These are phyloP conservation scores for Macroglossus sobrinus DNA, from an alignment of 2,113 vertebrate species.

Conservation along the genomic window DNA sequence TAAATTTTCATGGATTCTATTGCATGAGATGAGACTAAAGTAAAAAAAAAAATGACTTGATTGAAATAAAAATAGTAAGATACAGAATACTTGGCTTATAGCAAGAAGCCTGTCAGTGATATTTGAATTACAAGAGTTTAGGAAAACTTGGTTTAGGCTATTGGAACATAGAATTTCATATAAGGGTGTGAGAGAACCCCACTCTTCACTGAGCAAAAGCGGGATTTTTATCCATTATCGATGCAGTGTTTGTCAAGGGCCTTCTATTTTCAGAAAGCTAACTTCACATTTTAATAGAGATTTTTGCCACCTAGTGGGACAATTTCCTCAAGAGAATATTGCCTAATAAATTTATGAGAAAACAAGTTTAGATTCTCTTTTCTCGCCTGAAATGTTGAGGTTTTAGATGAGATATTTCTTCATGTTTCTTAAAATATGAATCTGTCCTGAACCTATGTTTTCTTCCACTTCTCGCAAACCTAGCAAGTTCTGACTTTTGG, in stretches of 20 bases:
- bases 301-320: not conserved
- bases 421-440: not conserved
- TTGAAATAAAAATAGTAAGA: not conserved
- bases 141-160: not conserved
- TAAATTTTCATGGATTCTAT: not conserved
- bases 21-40: not conserved
- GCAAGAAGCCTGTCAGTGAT: not conserved
- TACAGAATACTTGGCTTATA: not conserved
- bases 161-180: not conserved
- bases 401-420: not conserved
- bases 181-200: not conserved
- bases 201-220: not conserved
- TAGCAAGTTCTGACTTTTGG: not conserved
- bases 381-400: not conserved
- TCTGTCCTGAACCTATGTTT: not conserved
- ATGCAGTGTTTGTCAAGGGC: not conserved
- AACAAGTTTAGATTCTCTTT: not conserved
- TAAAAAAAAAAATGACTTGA: not conserved
- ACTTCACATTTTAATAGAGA: not conserved
- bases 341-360: not conserved
- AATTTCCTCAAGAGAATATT: not conserved
- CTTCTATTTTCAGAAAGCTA: conserved; percentile 5
- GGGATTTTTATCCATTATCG: not conserved
- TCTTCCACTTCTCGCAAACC: not conserved
- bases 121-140: not conserved